phyloP scores from a whole-genome alignment of 2,113 vertebrate genomes.

The Orycteropus afer region DNA sequence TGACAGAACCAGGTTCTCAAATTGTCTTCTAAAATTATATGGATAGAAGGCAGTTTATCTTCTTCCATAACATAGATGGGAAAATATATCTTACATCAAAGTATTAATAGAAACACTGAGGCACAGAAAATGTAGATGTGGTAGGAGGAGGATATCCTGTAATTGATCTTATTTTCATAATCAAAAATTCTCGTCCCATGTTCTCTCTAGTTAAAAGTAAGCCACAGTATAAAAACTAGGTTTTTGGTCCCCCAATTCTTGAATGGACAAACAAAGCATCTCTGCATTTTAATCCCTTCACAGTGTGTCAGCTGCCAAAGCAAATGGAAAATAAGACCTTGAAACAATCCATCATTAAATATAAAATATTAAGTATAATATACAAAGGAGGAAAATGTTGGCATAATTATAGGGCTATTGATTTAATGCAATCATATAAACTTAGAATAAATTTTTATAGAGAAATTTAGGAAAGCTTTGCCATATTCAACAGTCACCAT shows the following conservation, averaged over 20 bases:
- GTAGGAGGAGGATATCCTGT: fast-evolving
- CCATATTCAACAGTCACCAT: background rate
- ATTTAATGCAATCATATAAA: background rate
- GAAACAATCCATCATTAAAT: background rate
- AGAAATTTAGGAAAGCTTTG: background rate
- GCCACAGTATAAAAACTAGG: background rate
- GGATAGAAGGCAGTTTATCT: too few species aligned
- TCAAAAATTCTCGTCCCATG: background rate
- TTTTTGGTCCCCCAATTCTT: too few species aligned
- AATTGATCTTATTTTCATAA: background rate
- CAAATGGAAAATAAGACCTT: background rate
- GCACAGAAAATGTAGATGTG: background rate
- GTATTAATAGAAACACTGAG: background rate
- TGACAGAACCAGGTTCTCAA: fast-evolving
- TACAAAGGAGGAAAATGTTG: background rate
- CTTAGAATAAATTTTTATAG: background rate
- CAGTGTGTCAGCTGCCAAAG: background rate
- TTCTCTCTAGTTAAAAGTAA: background rate
- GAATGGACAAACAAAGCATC: background rate
- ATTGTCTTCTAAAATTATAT: fast-evolving
- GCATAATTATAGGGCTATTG: background rate
- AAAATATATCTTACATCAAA: fast-evolving
- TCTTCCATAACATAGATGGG: background rate
- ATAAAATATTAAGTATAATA: background rate
- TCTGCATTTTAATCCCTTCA: background rate